phyloP scores from a whole-genome alignment of 2,888 invertebrate genomes.

The Villa cingulata region DNA sequence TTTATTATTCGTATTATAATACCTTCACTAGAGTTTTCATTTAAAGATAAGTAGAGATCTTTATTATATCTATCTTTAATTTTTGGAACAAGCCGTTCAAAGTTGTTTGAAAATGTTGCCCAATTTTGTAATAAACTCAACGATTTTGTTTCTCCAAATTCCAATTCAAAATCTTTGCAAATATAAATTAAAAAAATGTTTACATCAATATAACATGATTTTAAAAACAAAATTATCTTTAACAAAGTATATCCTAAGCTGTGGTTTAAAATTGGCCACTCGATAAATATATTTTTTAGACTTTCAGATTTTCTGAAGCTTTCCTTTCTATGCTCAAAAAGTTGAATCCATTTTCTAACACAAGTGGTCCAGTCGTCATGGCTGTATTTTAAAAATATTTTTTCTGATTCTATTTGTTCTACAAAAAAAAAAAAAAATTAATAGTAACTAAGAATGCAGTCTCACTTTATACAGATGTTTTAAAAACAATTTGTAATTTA shows the following conservation, averaged over 20 bases:
- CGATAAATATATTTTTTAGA: not conserved
- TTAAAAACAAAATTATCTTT: not conserved
- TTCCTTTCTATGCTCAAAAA: not conserved
- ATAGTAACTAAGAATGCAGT: too few species aligned
- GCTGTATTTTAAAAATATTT: not conserved
- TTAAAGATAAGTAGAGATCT: too few species aligned
- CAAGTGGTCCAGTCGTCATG: not conserved
- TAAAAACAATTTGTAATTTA: too few species aligned
- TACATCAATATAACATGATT: not conserved
- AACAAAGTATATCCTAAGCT: not conserved
- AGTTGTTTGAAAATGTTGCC: not conserved
- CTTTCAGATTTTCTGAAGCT: not conserved
- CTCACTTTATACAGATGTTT: too few species aligned
- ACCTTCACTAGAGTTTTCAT: too few species aligned
- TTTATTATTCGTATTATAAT: too few species aligned
- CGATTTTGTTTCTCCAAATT: not conserved
- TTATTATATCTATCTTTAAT: not conserved
- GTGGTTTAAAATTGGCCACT: not conserved
- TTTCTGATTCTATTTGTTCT: not conserved
- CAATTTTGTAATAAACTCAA: not conserved
- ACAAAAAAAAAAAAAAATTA: too few species aligned
- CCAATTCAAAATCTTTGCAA: not conserved
- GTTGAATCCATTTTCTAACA: not conserved
- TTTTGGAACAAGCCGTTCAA: not conserved
- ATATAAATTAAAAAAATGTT: not conserved